phyloP scores from a whole-genome alignment of 2,113 vertebrate species.

The Phainopepla nitens region DNA sequence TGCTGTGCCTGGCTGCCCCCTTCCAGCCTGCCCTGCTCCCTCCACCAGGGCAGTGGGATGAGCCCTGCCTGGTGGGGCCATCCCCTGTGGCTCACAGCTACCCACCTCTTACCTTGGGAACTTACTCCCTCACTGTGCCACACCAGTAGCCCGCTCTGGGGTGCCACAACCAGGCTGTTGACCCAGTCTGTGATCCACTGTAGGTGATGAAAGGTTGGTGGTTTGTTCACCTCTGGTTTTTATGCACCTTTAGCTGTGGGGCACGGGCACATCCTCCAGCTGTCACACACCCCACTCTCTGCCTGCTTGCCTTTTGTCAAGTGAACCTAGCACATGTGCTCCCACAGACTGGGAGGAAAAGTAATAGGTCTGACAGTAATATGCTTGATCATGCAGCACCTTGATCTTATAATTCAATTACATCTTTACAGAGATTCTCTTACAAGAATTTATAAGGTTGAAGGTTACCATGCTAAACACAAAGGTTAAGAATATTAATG shows the following conservation, averaged over 20 bases:
- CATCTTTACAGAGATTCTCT: background rate
- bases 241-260: background rate
- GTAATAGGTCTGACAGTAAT: background rate
- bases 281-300: background rate
- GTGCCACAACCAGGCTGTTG: background rate
- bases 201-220: background rate
- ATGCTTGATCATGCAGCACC: background rate
- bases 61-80: background rate
- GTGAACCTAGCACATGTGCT: background rate
- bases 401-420: background rate
- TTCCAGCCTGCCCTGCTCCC: background rate
- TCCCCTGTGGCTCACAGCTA: background rate
- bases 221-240: background rate
- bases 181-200: background rate
- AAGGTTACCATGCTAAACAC: background rate
- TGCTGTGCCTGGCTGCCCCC: background rate
- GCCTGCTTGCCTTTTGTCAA: background rate
- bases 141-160: background rate
- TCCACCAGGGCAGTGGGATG: background rate
- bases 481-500: background rate
- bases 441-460: background rate
- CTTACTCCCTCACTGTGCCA: background rate
- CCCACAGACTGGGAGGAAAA: background rate
- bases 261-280: background rate
- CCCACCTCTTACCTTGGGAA: background rate